Evolutionary conservation across 2,113 vertebrate species (phyloP).

Genomic region (Passer domesticus): DNA sequence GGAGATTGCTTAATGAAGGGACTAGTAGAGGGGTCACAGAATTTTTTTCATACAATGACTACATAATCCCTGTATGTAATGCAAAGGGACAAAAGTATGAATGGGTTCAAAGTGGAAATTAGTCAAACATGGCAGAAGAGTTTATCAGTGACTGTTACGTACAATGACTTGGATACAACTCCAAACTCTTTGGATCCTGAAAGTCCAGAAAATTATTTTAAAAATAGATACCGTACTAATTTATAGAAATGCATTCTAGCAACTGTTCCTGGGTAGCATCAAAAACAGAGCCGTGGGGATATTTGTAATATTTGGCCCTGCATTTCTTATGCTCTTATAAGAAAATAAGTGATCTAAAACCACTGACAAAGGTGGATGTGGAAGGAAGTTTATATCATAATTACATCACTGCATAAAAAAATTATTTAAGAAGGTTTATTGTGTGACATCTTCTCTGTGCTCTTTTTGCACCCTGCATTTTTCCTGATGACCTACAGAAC

Average conservation of each 20-base stretch:
- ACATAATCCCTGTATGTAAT: neutral
- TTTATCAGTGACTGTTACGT: neutral
- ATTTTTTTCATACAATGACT: neutral
- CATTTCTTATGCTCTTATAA: neutral
- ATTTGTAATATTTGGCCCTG: neutral
- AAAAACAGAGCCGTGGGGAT: neutral
- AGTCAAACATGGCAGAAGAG: neutral
- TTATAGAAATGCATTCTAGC: neutral
- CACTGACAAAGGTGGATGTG: neutral
- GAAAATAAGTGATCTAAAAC: neutral
- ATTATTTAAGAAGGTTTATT: neutral
- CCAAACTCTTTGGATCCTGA: neutral
- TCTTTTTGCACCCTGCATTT: neutral
- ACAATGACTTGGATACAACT: neutral
- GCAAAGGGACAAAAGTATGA: neutral
- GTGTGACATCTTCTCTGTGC: neutral
- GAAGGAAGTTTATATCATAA: neutral
- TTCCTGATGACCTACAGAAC: neutral
- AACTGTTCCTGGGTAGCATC: neutral
- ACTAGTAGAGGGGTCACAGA: neutral
- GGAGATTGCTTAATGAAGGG: neutral
- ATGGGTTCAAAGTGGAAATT: neutral
- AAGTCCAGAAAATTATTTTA: neutral
- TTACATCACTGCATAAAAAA: neutral
- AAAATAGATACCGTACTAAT: neutral